phyloP scores from a whole-genome alignment of 2,888 invertebrate genomes.

The Mesoligia furuncula region DNA sequence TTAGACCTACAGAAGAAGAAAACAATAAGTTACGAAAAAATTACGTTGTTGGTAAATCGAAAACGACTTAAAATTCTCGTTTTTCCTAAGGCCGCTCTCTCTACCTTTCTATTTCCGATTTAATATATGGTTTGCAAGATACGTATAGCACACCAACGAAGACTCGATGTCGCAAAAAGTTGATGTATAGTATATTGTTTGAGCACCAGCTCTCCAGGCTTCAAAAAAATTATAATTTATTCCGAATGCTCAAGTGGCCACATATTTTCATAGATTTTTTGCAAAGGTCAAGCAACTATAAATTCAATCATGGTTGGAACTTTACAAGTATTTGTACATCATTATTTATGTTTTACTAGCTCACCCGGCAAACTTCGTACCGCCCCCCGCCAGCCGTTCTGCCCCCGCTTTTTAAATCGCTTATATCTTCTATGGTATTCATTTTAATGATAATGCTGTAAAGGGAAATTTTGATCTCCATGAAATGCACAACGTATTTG shows the following conservation, averaged over 20 bases:
- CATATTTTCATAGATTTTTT: conserved; percentile 23
- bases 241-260: background rate
- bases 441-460: no score
- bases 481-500: no score
- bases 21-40: background rate
- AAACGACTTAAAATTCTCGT: background rate
- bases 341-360: conserved; percentile 1
- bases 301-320: background rate
- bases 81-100: background rate
- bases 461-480: no score
- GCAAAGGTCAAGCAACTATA: conserved; percentile 48
- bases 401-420: no score
- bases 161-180: conserved; percentile 8
- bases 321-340: conserved; percentile 16
- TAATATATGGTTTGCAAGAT: background rate
- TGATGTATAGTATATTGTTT: conserved; percentile 11
- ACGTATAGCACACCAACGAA: background rate
- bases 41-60: background rate
- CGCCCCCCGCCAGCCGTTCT: no score
- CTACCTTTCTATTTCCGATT: background rate
- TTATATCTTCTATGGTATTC: no score
- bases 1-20: background rate
- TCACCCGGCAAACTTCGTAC: no score
- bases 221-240: conserved; percentile 25
- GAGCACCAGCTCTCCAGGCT: background rate